Conservation (phyloP, 2,797 vertebrate species). For the Falco novaeseelandiae region DNA sequence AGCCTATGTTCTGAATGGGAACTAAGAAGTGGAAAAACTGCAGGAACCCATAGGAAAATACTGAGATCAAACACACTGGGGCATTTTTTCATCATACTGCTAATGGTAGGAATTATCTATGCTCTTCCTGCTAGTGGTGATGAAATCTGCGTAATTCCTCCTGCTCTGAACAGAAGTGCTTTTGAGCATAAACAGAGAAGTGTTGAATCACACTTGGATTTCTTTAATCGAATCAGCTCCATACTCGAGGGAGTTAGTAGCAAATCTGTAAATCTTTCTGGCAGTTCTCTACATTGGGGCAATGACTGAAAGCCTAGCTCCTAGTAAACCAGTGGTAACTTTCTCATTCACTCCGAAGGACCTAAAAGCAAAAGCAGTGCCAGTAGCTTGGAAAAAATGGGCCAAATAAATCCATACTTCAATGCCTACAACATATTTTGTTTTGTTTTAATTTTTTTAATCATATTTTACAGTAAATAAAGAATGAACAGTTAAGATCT, state of each 20-base stretch:
- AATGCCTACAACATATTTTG: not conserved
- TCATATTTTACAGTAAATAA: not conserved
- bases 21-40: not conserved
- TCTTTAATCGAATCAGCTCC: conserved; percentile 3
- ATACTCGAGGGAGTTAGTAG: not conserved
- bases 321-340: not conserved
- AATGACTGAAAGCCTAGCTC: not conserved
- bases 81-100: not conserved
- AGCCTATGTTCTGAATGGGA: not conserved
- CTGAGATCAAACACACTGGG: not conserved
- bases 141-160: not conserved
- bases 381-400: not conserved
- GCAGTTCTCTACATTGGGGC: not conserved
- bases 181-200: not conserved
- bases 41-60: not conserved
- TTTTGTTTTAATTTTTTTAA: not conserved
- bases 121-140: not conserved
- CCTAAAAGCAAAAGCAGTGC: not conserved
- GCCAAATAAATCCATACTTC: not conserved
- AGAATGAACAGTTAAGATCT: not conserved
- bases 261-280: not conserved
- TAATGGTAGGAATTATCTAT: not conserved
- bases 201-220: not conserved
- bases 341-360: not conserved
- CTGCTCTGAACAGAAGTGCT: not conserved